A percentile compares a stretch with the other conserved stretches of the same genome.
These are phyloP conservation scores for Megastigmus dorsalis DNA, from an alignment of 2,888 invertebrate genomes.

Conservation along the genomic window DNA sequence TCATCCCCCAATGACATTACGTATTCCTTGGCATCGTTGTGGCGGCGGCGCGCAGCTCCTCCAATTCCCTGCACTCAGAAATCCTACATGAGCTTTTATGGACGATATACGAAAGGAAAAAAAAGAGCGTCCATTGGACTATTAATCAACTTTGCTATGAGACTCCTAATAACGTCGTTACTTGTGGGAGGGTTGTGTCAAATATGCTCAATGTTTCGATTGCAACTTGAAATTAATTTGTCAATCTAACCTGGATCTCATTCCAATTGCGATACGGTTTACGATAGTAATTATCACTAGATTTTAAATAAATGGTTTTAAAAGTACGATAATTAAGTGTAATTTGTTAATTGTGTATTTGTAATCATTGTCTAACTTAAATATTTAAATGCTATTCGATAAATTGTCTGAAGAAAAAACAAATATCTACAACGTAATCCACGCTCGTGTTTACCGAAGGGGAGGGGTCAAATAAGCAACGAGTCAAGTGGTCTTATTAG, in stretches of 20 bases:
- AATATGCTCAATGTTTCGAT: no score
- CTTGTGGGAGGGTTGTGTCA: not conserved
- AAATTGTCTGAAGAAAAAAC: not conserved
- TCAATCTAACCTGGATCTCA: no score
- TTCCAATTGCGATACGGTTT: no score
- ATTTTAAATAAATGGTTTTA: no score
- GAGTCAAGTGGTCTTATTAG: conserved; percentile 53
- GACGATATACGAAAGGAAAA: no score
- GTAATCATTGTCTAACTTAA: no score
- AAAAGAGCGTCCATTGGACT: not conserved
- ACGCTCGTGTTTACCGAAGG: not conserved
- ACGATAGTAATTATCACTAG: no score
- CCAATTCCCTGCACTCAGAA: conserved; percentile 14
- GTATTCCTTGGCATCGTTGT: conserved; percentile 57
- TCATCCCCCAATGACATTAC: conserved; percentile 57
- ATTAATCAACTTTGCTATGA: conserved; percentile 30
- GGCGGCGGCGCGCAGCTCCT: conserved; percentile 43
- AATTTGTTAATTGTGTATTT: no score
- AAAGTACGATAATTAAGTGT: no score
- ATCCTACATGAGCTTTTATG: not conserved
- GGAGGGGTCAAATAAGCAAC: not conserved
- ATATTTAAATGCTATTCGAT: no score
- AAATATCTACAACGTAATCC: no score
- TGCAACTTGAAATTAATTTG: no score
- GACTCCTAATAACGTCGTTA: not conserved